Evolutionary conservation across 2,888 invertebrate species (phyloP).

Genomic region (Diarsia rubi): DNA sequence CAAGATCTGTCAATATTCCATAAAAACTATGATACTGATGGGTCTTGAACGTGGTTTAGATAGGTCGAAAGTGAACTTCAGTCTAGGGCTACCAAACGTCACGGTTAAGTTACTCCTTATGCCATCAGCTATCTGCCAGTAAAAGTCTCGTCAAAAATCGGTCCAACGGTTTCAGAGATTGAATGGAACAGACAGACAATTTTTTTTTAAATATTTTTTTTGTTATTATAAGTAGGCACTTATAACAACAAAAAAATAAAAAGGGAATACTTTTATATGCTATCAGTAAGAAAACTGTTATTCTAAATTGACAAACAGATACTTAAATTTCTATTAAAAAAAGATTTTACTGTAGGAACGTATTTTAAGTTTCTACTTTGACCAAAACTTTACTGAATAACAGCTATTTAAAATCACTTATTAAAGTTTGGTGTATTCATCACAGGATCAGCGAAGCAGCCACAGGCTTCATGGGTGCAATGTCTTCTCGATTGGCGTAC

Average conservation of each 20-base stretch:
- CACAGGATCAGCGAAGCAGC: conserved; percentile 90
- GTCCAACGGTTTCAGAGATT: too few relatives aligned
- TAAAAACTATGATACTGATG: neutral
- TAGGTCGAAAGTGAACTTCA: neutral
- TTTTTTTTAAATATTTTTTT: too few relatives aligned
- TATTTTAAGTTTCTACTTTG: neutral
- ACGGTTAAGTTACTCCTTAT: too few relatives aligned
- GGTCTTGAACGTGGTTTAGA: neutral
- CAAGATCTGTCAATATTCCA: neutral
- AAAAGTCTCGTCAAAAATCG: too few relatives aligned
- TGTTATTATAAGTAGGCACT: too few relatives aligned
- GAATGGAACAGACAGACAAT: too few relatives aligned
- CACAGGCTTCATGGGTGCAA: conserved; percentile 90
- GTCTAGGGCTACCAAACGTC: too few relatives aligned
- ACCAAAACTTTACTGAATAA: neutral
- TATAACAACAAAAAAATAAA: too few relatives aligned
- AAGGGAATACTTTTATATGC: too few relatives aligned
- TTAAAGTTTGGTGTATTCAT: neutral
- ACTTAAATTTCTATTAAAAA: neutral
- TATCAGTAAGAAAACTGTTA: too few relatives aligned
- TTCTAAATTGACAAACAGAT: too few relatives aligned
- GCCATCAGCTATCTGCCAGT: too few relatives aligned
- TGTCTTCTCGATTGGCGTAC: conserved; percentile 90
- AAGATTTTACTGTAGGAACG: neutral
- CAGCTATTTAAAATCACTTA: neutral